These are phyloP conservation scores for Venusia cambrica DNA, from an alignment of 2,888 invertebrate genomes.

Conservation along the genomic window DNA sequence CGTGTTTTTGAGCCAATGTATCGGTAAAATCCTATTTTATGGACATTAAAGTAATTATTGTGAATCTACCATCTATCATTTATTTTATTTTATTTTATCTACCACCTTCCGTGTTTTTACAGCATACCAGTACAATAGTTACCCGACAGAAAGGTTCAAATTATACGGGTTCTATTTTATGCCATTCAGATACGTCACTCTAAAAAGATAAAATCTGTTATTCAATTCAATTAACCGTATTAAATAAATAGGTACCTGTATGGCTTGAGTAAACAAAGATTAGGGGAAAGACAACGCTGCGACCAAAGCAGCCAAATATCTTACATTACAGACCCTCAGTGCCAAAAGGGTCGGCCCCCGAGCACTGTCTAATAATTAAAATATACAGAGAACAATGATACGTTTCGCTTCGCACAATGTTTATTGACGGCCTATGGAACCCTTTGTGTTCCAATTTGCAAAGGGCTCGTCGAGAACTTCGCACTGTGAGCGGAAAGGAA, in stretches of 20 bases:
- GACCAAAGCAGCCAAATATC: conserved; percentile 41
- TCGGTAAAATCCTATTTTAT: too few relatives aligned
- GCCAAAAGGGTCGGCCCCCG: conserved; percentile 48
- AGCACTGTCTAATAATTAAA: conserved; percentile 69
- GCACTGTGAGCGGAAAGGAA: conserved; percentile 20
- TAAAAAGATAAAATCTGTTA: neutral
- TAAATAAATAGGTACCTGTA: conserved; percentile 28
- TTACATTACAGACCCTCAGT: conserved; percentile 45
- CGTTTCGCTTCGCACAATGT: conserved; percentile 67
- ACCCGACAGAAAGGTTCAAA: too few relatives aligned
- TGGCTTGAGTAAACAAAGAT: conserved; percentile 42
- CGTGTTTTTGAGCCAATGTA: too few relatives aligned
- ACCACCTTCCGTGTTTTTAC: too few relatives aligned
- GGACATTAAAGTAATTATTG: too few relatives aligned
- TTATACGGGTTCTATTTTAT: too few relatives aligned
- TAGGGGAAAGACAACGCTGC: conserved; percentile 36
- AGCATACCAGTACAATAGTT: too few relatives aligned
- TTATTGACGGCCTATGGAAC: conserved; percentile 63
- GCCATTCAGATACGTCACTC: too few relatives aligned
- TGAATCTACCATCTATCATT: too few relatives aligned
- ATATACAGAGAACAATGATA: conserved; percentile 74
- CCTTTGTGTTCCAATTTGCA: conserved; percentile 72
- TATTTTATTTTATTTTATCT: too few relatives aligned
- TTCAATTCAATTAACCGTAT: conserved; percentile 25
- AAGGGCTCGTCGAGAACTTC: conserved; percentile 37